Percentiles rank a stretch among this genome's conserved stretches.
Conservation (phyloP, 2,113 vertebrate genomes). For the Scophthalmus maximus region DNA sequence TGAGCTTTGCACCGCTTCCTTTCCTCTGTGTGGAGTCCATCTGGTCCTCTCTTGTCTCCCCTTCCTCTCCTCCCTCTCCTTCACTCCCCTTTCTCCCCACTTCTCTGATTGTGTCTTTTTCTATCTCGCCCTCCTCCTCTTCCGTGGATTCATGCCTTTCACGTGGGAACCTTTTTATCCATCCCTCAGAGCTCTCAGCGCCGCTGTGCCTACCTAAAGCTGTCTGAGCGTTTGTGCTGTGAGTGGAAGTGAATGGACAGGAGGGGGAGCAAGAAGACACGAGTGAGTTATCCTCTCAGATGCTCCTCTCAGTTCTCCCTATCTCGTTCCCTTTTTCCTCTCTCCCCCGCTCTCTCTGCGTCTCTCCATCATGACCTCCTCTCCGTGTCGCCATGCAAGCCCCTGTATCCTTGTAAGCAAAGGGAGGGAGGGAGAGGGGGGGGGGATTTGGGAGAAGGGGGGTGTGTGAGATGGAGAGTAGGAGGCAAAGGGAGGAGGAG, state of each 20-base stretch:
- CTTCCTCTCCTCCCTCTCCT: constrained; percentile 11
- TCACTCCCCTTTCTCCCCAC: constrained; percentile 23
- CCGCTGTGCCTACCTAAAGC: constrained; percentile 64
- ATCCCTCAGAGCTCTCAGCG: constrained; percentile 65
- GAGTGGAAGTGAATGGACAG: constrained; percentile 75
- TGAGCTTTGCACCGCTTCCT: constrained; percentile 58
- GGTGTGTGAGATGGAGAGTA: constrained; percentile 46
- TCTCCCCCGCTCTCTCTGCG: constrained; percentile 55
- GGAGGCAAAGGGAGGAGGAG: constrained; percentile 71
- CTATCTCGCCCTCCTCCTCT: constrained; percentile 63
- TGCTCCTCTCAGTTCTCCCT: constrained; percentile 66
- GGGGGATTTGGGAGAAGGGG: constrained; percentile 11
- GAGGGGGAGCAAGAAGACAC: constrained; percentile 76
- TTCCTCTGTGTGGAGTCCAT: constrained; percentile 72
- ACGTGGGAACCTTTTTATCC: constrained; percentile 74
- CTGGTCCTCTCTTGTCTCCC: constrained; percentile 56
- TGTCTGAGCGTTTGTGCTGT: constrained; percentile 67
- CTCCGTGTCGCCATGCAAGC: constrained; percentile 69
- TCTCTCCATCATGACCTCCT: constrained; percentile 77
- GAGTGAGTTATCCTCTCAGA: constrained; percentile 76
- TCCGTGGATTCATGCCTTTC: constrained; percentile 69
- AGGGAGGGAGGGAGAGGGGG: constrained; percentile 32
- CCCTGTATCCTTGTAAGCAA: constrained; percentile 66
- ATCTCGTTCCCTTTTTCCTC: constrained; percentile 48
- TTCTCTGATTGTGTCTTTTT: constrained; percentile 46